phyloP scores from a whole-genome alignment of 2,888 invertebrate genomes.

The Euplexia lucipara region DNA sequence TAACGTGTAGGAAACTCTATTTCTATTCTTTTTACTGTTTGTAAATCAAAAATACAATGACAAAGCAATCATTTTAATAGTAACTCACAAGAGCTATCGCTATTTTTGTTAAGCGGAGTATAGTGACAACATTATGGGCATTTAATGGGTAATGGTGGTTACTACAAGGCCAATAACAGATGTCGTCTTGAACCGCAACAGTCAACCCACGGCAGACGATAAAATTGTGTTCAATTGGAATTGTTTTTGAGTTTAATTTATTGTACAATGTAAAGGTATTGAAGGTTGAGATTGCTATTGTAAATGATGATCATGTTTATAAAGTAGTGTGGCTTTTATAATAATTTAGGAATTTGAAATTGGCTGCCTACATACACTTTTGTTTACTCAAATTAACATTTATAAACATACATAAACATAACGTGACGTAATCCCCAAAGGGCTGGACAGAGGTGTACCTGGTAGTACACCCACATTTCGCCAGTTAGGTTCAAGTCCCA shows the following conservation, averaged over 20 bases:
- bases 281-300: neutral
- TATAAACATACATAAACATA: too few species aligned
- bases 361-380: neutral
- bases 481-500: too few species aligned
- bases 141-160: neutral
- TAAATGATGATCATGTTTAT: conserved; percentile 2
- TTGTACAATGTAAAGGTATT: neutral
- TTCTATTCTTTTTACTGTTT: too few species aligned
- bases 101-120: too few species aligned
- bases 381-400: too few species aligned
- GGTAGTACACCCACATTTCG: too few species aligned
- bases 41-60: too few species aligned
- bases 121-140: neutral
- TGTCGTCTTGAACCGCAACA: conserved; percentile 7
- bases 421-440: too few species aligned
- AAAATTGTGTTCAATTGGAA: conserved; percentile 9
- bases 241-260: conserved; percentile 9
- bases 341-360: neutral
- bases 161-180: neutral
- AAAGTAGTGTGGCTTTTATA: neutral
- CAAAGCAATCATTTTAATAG: too few species aligned
- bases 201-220: neutral
- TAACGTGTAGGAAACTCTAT: too few species aligned
- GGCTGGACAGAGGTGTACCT: too few species aligned
- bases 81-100: too few species aligned